A percentile compares a stretch with the other conserved stretches of the same genome.
phyloP scores from a whole-genome alignment of 2,888 invertebrate genomes.

The Leucozona laternaria region DNA sequence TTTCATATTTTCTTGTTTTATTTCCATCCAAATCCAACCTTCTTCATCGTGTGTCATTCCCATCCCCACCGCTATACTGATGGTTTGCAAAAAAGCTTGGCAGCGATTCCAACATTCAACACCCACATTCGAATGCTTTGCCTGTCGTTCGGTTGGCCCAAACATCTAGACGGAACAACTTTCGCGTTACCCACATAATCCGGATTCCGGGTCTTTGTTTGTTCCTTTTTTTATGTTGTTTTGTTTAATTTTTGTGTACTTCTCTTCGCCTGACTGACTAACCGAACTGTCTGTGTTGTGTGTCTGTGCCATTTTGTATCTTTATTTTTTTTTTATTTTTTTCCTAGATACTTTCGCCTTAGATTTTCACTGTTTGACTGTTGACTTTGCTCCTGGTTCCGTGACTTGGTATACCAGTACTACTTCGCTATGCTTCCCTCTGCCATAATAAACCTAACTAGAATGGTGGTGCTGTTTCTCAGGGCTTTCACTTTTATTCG shows the following conservation, averaged over 20 bases:
- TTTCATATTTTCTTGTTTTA: slow-evolving; percentile 41
- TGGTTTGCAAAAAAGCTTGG: slow-evolving; percentile 52
- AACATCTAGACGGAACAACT: slow-evolving; percentile 61
- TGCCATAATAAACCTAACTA: background rate
- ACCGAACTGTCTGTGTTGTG: slow-evolving; percentile 41
- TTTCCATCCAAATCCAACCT: slow-evolving; percentile 24
- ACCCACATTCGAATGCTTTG: slow-evolving; percentile 8
- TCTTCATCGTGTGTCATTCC: slow-evolving; percentile 34
- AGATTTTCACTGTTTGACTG: slow-evolving; percentile 67
- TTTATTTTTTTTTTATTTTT: slow-evolving; percentile 29
- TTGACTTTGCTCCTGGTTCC: slow-evolving; percentile 72
- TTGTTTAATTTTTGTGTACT: slow-evolving; percentile 60
- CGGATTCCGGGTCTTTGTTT: slow-evolving; percentile 71
- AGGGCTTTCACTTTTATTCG: slow-evolving; percentile 71
- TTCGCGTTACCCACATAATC: slow-evolving; percentile 73
- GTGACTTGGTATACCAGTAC: slow-evolving; percentile 18
- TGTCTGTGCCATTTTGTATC: slow-evolving; percentile 47
- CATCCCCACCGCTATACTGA: background rate
- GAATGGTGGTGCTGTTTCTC: background rate
- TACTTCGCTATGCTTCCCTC: slow-evolving; percentile 1
- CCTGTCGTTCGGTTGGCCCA: slow-evolving; percentile 12
- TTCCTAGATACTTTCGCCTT: slow-evolving; percentile 54
- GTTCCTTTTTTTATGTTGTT: slow-evolving; percentile 34
- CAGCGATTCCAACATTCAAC: background rate
- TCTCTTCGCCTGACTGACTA: slow-evolving; percentile 64